Base-by-base conservation (phyloP, 1,140 invertebrate genomes). In the Ephestia elutella region DNA sequence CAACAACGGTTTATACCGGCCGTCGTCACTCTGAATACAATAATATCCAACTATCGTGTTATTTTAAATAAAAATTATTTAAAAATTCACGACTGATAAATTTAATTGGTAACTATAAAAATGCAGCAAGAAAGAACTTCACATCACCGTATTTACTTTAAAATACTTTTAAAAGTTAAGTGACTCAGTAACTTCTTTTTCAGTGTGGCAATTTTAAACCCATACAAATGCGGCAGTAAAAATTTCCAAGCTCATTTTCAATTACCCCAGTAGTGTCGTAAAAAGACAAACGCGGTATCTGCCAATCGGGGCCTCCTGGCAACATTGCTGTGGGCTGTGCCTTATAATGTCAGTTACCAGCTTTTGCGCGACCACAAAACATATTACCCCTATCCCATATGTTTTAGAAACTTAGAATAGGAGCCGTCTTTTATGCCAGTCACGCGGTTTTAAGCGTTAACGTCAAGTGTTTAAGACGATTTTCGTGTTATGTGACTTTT, bases 371-470 rank as follows among this genome's bases (percentile, higher is more conserved):
- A 82, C 80, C 82, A 56, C 82, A 85, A 66, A 73, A 70, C 63
- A 75, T 75, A 85, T 85, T 85, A 83, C 82, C 82, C 82, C 68
- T 79, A 85, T 78, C 79, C 82, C 80, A 63, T 80, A 81, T 84
- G 66, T 57, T 66, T 76, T 77, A 75, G 74, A 78, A 68, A 62
- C 70, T 59, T 69, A 70, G 62, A 62, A 58, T 65, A 28, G 19
- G 9, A 21, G 5, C 0, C 49, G 21, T 3, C 19, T 7, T 53
- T 21, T 25, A 21, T 53, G n/a, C 0, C 13, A 13, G 21, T 10
- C 19, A 25, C 13, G 7, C 7, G 13, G 50, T 25, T 53, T 25
- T 53, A 13, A n/a, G 13, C n/a, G 13, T 21, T 53, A 53, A 13
- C 2, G 20, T n/a, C 2, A 25, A 50, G 50, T 7, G 2, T 5